Base-by-base conservation (phyloP, 1,140 invertebrate species). In the Coptotermes formosanus region DNA sequence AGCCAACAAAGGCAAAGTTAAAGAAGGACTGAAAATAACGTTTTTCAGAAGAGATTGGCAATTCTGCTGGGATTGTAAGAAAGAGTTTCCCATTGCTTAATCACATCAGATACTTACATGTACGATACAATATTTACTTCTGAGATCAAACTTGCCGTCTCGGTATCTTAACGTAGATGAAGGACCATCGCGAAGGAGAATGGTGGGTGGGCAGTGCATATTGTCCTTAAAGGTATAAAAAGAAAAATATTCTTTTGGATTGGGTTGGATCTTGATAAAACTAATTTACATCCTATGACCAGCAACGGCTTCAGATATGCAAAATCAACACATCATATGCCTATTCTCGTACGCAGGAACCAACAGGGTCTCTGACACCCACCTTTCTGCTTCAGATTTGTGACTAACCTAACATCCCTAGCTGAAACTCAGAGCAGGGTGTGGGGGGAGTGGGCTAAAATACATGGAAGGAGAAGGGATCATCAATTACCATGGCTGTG, bases 401-500 rank as follows among this genome's bases (percentile, higher is more conserved):
- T 75, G 64, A 75, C 64, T 75, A 75, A 75, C n/a, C 64, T 2
- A 75, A 75, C n/a, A 75, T 75, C 64, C 25, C 64, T 75, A n/a
- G 1, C 64, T 25, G 14, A 75, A 75, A 75, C 25, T n/a, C 8
- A 59, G 55, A 59, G 55, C 14, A 30, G 64, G 64, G 64, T 11
- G 64, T 23, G 19, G 64, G 64, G 25, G 14, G 64, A 25, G 25
- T 25, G 25, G n/a, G 64, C n/a, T 75, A 75, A 75, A 75, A 75
- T 75, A 75, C 4, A 38, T 75, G n/a, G 25, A 7, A 30, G 64
- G n/a, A 75, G 64, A 75, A 75, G n/a, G 64, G 64, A 75, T 75
- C 64, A 75, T 75, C 64, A 30, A 30, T 75, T 75, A 75, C 64
- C 64, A 75, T 30, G 64, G 64, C 64, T 75, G 64, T 75, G 8